Base-by-base conservation (phyloP, 2,113 vertebrate genomes). In the Limanda limanda region DNA sequence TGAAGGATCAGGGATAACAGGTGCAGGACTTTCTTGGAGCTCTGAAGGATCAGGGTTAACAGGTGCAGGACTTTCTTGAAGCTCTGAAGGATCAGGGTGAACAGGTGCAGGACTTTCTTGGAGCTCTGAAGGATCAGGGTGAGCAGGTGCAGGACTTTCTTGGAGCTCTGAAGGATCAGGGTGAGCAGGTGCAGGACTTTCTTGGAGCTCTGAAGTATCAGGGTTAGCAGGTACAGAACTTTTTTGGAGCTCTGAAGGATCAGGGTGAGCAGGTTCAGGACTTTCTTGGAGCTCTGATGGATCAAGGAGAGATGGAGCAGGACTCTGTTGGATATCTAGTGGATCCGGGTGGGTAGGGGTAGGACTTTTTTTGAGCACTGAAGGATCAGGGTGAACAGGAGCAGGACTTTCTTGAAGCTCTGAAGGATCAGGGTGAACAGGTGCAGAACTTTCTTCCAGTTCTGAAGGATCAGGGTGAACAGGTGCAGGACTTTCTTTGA, bases 391-490 rank as follows among this genome's bases (percentile, higher is more conserved):
- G 0, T 27, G 20, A 21, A 15, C 1, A 15, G 68, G 55, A 0
- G 40, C 3, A 20, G 75, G 37, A 57, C 66, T 75, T 9, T n/a
- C 20, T 20, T 37, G 55, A 9, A n/a, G n/a, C 9, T 84, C 68
- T 56, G 51, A 48, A 45, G 58, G 57, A 0, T 74, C 65, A 6
- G 42, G 57, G 0, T 24, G 54, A 35, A 9, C 4, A 8, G 62
- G 14, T 0, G 35, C 1, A 31, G 21, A 5, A 47, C 1, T 45
- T 1, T 40, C 20, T 2, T 20, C 23, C 13, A 13, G n/a, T 17
- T 76, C 68, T 21, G 23, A 27, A 4, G 56, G 8, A 0, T 74
- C 65, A 6, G 42, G 57, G 0, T 24, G 54, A 35, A 9, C 4
- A 8, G 62, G 14, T 2, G 2, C 1, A 6, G 62, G 42, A 64